phyloP scores from a whole-genome alignment of 1,140 invertebrate species.

The Trypoxylus dichotomus region DNA sequence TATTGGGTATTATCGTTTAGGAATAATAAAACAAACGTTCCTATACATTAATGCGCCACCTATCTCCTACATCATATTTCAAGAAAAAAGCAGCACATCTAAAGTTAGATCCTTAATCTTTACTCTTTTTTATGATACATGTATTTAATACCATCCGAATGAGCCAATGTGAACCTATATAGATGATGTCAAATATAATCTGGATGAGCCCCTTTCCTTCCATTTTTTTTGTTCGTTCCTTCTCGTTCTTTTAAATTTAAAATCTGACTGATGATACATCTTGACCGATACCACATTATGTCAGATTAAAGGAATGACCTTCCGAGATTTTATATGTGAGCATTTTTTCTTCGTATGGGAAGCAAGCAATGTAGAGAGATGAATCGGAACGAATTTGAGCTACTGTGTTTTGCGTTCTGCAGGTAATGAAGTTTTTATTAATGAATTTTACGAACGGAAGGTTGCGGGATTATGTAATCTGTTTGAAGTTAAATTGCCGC shows the following conservation, averaged over 20 bases:
- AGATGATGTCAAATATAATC: background rate
- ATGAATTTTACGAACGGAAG: background rate
- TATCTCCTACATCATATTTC: background rate
- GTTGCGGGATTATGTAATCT: too few species aligned
- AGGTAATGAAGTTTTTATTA: slow-evolving; percentile 19
- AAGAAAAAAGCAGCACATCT: background rate
- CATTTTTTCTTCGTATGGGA: background rate
- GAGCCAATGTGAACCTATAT: background rate
- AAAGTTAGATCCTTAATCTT: background rate
- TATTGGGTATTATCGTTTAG: background rate
- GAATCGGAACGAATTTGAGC: slow-evolving; percentile 20
- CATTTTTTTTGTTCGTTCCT: background rate
- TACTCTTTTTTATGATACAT: background rate
- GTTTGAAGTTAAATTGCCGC: too few species aligned
- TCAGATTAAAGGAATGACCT: background rate
- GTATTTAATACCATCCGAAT: background rate
- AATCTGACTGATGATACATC: slow-evolving; percentile 10
- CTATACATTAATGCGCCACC: background rate
- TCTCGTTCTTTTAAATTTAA: background rate
- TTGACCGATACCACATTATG: background rate
- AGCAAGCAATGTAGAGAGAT: background rate
- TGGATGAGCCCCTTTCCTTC: background rate
- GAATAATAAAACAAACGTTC: background rate
- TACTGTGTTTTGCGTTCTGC: slow-evolving; percentile 6
- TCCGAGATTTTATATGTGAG: background rate